A percentile compares a stretch with the other conserved stretches of the same genome.
These are phyloP conservation scores for Pseudorectes ferrugineus DNA, from an alignment of 2,113 vertebrate genomes.

Conservation along the genomic window DNA sequence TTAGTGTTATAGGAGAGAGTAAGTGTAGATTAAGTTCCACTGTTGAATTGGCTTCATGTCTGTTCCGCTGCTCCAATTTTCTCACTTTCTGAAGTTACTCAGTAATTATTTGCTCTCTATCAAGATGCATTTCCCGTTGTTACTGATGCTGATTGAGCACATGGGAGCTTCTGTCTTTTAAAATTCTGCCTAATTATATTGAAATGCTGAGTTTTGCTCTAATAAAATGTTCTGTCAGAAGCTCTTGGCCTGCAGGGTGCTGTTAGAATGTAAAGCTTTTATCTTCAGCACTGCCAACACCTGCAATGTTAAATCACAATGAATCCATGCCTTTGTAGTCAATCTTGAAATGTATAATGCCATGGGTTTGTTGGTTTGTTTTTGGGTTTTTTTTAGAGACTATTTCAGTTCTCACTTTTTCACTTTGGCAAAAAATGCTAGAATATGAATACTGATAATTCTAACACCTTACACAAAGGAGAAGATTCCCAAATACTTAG, in stretches of 20 bases:
- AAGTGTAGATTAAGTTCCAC: not conserved
- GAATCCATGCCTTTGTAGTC: not conserved
- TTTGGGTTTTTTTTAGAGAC: not conserved
- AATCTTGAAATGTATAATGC: not conserved
- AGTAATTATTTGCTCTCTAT: not conserved
- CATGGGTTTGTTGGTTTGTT: not conserved
- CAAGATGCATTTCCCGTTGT: not conserved
- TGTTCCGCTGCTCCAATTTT: not conserved
- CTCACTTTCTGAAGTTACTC: not conserved
- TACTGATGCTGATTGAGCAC: not conserved
- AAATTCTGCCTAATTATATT: not conserved
- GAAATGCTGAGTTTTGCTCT: slow-evolving; percentile 44
- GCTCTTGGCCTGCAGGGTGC: slow-evolving; percentile 52
- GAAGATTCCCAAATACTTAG: not conserved
- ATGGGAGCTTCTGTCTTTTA: not conserved
- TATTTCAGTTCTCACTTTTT: not conserved
- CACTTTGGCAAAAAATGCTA: not conserved
- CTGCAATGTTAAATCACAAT: not conserved
- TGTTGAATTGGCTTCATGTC: not conserved
- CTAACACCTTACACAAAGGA: not conserved
- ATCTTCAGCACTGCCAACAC: not conserved
- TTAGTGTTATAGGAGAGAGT: not conserved
- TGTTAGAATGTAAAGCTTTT: slow-evolving; percentile 42
- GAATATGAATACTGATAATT: not conserved
- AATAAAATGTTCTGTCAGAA: slow-evolving; percentile 62